Conservation (phyloP, 2,888 invertebrate genomes). For the Orthosia cruda region DNA sequence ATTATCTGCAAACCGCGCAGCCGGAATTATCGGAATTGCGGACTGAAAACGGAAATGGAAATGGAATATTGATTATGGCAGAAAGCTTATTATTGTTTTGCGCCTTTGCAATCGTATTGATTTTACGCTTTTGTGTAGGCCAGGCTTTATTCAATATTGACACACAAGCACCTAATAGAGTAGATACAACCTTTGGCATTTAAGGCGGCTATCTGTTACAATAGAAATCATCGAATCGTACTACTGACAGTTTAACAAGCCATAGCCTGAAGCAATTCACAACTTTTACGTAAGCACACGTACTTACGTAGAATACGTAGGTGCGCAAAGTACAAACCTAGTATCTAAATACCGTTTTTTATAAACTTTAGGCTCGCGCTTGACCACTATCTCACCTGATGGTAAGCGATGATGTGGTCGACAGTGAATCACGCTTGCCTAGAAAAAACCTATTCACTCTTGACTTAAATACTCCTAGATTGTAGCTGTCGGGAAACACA, state of each 20-base stretch:
- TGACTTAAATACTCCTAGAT: no score
- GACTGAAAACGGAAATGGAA: slow-evolving; percentile 61
- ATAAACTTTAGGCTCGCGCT: no score
- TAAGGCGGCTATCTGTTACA: background rate
- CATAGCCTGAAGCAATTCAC: slow-evolving; percentile 17
- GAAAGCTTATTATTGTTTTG: slow-evolving; percentile 34
- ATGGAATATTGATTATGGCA: slow-evolving; percentile 44
- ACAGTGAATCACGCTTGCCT: no score
- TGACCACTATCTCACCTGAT: no score
- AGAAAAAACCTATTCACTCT: no score
- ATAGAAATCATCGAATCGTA: slow-evolving; percentile 2
- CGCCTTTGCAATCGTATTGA: slow-evolving; percentile 34
- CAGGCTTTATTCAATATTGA: slow-evolving; percentile 10
- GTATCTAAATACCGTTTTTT: no score
- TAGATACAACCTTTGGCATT: slow-evolving; percentile 21
- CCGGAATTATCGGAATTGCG: slow-evolving; percentile 49
- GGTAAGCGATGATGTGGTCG: no score
- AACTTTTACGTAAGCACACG: slow-evolving; percentile 7
- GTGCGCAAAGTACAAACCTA: no score
- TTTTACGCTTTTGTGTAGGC: slow-evolving; percentile 9
- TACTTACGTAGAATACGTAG: no score
- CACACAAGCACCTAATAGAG: background rate
- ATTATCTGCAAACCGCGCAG: slow-evolving; percentile 40
- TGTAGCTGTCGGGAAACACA: no score
- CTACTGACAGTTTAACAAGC: slow-evolving; percentile 8